Evolutionary conservation across 2,888 invertebrate species (phyloP).

Genomic region (Flexamia atlantica): DNA sequence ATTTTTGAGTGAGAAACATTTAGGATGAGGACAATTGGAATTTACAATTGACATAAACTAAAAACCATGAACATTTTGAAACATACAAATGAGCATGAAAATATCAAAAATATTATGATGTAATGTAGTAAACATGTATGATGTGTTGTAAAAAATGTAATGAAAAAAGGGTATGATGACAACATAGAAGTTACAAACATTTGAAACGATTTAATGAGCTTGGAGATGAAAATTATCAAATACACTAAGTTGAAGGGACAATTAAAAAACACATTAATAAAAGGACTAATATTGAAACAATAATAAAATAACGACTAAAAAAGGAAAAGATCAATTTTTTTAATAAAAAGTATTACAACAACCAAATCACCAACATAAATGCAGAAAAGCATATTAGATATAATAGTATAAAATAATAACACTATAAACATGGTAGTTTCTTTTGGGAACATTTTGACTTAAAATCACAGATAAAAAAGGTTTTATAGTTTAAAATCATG

Average conservation of each 20-base stretch:
- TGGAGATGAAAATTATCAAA: not conserved
- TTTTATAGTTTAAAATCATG: not conserved
- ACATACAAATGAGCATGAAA: too few species aligned
- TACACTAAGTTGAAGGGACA: not conserved
- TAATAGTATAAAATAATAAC: not conserved
- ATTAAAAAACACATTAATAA: too few species aligned
- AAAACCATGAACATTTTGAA: too few species aligned
- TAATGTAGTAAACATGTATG: too few species aligned
- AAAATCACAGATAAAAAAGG: not conserved
- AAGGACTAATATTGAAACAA: too few species aligned
- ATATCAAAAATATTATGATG: too few species aligned
- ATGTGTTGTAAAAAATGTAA: too few species aligned
- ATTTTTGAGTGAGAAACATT: not conserved
- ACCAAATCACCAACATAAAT: constrained; percentile 4
- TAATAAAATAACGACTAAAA: too few species aligned
- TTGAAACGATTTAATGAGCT: too few species aligned
- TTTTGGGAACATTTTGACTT: not conserved
- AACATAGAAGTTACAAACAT: too few species aligned
- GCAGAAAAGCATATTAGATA: not conserved
- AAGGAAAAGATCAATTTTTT: not conserved
- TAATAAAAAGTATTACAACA: not conserved
- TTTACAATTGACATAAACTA: not conserved
- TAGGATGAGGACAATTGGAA: not conserved
- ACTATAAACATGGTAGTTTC: not conserved
- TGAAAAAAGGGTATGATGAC: too few species aligned